Evolutionary conservation across 2,888 invertebrate genomes (phyloP).

Genomic region (Cataglyphis altisquamis): DNA sequence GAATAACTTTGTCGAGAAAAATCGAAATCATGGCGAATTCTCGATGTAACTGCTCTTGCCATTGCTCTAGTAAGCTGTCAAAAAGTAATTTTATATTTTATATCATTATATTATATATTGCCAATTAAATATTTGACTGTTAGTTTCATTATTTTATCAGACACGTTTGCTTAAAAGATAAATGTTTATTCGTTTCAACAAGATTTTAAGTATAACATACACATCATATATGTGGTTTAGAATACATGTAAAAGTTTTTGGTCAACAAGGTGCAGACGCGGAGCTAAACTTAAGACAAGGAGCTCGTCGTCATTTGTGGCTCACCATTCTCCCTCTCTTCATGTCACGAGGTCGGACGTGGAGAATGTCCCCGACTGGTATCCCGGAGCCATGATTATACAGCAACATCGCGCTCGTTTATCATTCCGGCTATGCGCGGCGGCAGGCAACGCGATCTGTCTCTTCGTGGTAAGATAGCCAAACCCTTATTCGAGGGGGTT

Average conservation of each 20-base stretch:
- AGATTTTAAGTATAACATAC: background rate
- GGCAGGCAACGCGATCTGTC: conserved; percentile 82
- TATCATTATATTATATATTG: background rate
- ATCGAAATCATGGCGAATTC: conserved; percentile 61
- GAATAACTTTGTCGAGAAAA: conserved; percentile 60
- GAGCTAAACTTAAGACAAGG: conserved; percentile 27
- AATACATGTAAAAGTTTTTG: conserved; percentile 23
- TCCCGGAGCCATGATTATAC: conserved; percentile 81
- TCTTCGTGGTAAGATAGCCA: conserved; percentile 83
- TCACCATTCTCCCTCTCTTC: conserved; percentile 32
- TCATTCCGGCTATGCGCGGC: conserved; percentile 80
- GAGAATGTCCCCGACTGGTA: conserved; percentile 70
- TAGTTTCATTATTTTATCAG: background rate
- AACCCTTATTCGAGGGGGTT: conserved; percentile 79
- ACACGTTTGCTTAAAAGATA: background rate
- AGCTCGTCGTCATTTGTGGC: conserved; percentile 51
- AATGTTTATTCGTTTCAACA: background rate
- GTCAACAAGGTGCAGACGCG: conserved; percentile 26
- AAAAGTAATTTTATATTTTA: conserved; percentile 35
- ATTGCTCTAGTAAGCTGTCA: conserved; percentile 25
- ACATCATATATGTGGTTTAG: background rate
- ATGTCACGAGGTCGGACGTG: conserved; percentile 58
- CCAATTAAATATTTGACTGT: background rate
- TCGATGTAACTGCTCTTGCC: conserved; percentile 44
- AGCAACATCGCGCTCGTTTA: conserved; percentile 83